Evolutionary conservation across 2,888 invertebrate genomes (phyloP), one percentile per base, ranked within the genome.

Genomic region (Phrixothrix hirtus): DNA sequence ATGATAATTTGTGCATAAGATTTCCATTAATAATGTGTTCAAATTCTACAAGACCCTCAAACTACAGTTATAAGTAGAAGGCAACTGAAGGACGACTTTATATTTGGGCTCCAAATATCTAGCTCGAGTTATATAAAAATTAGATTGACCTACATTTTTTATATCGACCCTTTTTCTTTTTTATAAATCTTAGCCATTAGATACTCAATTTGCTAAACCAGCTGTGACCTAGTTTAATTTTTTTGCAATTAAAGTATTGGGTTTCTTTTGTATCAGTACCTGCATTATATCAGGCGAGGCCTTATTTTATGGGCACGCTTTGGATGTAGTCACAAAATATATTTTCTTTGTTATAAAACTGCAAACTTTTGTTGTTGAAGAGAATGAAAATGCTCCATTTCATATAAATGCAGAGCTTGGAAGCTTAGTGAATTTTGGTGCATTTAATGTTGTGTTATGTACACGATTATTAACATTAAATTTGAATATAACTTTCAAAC

Each of bases 151-250:
- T 25, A 36, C 25, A 36, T 36, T 25, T 36, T 12, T 21, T 9
- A 7, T 12, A 36, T 13, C 10, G 36, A 11, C 13, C 35, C 11
- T 14, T 36, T 36, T 36, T 21, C n/a, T 25, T 36, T 12, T 36
- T 36, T 13, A 13, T 21, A 21, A 7, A n/a, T 7, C 7, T 21
- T 21, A 21, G 3, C 21, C 7, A 21, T 21, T 21, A 21, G 7
- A 21, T 5, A 7, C 21, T 5, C 58, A 60, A 59, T 59, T 62
- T 58, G 58, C 57, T 29, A 56, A 55, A 47, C 53, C 62, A 62
- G 60, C 60, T 62, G 62, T 59, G 60, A 62, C 62, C 62, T 51
- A 62, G 60, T 51, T 62, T 45, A 21, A 49, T 38, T 3, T 21
- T n/a, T 45, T 39, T 27, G 43, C 52, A 51, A 60, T 57, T 60